phyloP scores from a whole-genome alignment of 2,797 vertebrate genomes.

The Cheracebus regulus region DNA sequence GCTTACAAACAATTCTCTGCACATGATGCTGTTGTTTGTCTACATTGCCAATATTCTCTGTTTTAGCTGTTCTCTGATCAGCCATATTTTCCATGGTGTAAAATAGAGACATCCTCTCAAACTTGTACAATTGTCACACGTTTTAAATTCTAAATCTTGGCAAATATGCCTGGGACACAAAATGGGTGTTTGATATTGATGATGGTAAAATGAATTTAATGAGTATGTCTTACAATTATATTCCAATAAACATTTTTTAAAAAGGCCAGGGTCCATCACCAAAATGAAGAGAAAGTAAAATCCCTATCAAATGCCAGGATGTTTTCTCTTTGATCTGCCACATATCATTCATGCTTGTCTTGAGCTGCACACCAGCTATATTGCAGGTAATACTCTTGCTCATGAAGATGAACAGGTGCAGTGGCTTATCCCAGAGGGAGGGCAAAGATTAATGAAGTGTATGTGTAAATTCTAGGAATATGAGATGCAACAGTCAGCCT shows the following conservation, averaged over 20 bases:
- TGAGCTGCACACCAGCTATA: not conserved
- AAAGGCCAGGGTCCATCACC: not conserved
- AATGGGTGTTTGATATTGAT: not conserved
- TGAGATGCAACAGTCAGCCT: not conserved
- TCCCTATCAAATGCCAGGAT: not conserved
- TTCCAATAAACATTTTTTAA: not conserved
- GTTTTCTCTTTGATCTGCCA: conserved; percentile 43
- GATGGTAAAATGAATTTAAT: not conserved
- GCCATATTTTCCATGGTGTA: not conserved
- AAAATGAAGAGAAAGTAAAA: not conserved
- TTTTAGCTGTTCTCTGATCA: not conserved
- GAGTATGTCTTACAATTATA: not conserved
- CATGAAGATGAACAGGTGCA: conserved; percentile 62
- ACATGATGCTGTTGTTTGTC: not conserved
- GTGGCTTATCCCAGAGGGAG: conserved; percentile 43
- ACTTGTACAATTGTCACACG: not conserved
- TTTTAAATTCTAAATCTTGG: not conserved
- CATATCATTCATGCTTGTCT: not conserved
- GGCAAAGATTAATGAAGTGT: conserved; percentile 68
- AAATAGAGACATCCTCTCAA: not conserved
- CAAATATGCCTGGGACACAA: not conserved
- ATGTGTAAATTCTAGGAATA: conserved; percentile 59
- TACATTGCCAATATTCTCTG: not conserved
- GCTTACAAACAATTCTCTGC: not conserved
- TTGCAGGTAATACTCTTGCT: conserved; percentile 42